Base-by-base conservation (phyloP, 1,140 invertebrate species). In the Pissodes strobi region DNA sequence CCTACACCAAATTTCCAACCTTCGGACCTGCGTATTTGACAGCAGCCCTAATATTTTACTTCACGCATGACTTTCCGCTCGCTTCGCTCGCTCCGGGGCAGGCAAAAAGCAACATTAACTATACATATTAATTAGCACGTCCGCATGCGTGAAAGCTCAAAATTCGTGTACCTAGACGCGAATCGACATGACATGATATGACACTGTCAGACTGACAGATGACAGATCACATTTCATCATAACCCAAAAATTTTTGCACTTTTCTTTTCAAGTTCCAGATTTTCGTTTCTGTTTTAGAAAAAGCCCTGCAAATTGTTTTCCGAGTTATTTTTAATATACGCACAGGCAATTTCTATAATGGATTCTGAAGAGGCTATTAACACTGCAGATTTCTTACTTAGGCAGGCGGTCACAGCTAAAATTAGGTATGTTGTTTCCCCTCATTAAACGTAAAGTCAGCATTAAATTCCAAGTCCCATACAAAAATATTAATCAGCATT, bases 351-450 rank as follows among this genome's bases (percentile, higher is more conserved):
- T 8, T 0, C 2, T 23, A 69, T 19, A 45, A 78, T 78, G 75
- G 60, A 72, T 62, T 62, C 53, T 48, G 76, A 76, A 65, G 61
- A 69, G 27, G 69, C 69, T 18, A 71, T 75, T 17, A 73, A 69
- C 37, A 61, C 64, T 43, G 61, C 72, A 0, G 76, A 78, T 67
- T 73, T 76, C 41, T 74, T 78, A 22, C 63, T 78, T 1, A 69
- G 71, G 25, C 71, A 74, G 63, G 53, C 73, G 22, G 69, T 73
- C 9, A 67, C 72, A 43, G 72, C 71, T 15, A 77, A 76, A 73
- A 74, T 76, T 22, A 63, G 71, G 77, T 76, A 69, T 43, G 53
- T 61, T 39, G 18, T 8, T n/a, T 2, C 10, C 23, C 9, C 45
- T 4, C 15, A 1, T 25, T 22, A 9, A 61, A 25, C 18, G 13